phyloP scores from a whole-genome alignment of 2,113 vertebrate species.

The Prionailurus bengalensis region DNA sequence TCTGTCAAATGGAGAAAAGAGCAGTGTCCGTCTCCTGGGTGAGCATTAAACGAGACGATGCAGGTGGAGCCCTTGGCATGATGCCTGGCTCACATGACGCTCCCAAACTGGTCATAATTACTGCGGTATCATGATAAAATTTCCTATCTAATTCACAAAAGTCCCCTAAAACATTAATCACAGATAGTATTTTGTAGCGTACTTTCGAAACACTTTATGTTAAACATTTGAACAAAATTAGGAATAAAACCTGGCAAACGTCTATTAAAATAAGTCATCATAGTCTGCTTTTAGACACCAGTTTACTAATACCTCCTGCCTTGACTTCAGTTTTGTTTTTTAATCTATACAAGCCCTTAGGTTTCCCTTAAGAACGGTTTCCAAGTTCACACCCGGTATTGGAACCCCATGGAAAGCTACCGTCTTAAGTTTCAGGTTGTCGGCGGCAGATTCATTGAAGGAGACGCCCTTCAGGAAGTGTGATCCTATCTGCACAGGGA shows the following conservation, averaged over 20 bases:
- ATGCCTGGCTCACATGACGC: neutral
- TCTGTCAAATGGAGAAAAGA: neutral
- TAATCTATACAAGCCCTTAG: neutral
- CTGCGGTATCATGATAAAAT: neutral
- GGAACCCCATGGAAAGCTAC: constrained; percentile 85
- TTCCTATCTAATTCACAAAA: neutral
- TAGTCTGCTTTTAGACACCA: neutral
- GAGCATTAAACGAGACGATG: neutral
- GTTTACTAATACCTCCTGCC: neutral
- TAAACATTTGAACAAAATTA: constrained; percentile 45
- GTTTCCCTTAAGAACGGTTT: constrained; percentile 52
- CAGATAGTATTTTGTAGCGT: neutral
- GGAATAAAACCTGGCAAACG: constrained; percentile 3
- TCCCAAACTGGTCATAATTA: neutral
- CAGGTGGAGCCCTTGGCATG: neutral
- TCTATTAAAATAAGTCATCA: neutral
- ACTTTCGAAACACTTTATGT: constrained; percentile 31
- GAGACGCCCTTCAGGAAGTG: constrained; percentile 98
- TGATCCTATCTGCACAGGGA: constrained; percentile 97
- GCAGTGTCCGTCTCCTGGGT: neutral
- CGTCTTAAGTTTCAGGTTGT: constrained; percentile 99
- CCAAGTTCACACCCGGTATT: neutral
- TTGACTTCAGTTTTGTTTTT: constrained; percentile 55
- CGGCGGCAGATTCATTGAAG: constrained; percentile 96
- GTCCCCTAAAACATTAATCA: neutral